Evolutionary conservation across 2,888 invertebrate genomes (phyloP).

Genomic region (Criorhina ranunculi): DNA sequence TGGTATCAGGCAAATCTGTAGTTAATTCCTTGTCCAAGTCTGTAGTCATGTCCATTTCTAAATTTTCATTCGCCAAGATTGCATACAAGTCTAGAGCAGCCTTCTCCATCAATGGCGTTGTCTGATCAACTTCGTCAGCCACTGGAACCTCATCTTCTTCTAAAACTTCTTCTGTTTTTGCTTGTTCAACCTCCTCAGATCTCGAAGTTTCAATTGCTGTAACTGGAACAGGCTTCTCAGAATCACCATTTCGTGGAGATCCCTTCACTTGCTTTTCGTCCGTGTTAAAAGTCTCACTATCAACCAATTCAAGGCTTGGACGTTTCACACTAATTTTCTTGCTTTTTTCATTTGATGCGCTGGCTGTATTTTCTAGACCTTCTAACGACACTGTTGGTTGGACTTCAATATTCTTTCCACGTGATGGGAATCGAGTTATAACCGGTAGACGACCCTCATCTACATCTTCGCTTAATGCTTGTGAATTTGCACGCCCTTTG

Average conservation of each 20-base stretch:
- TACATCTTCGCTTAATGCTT: conserved; percentile 79
- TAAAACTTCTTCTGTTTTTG: conserved; percentile 50
- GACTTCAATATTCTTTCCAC: conserved; percentile 85
- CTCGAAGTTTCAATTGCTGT: conserved; percentile 78
- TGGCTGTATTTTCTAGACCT: conserved; percentile 86
- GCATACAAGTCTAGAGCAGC: conserved; percentile 93
- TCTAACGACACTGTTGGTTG: conserved; percentile 86
- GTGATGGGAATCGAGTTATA: conserved; percentile 94
- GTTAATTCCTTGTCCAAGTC: conserved; percentile 82
- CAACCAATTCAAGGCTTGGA: conserved; percentile 92
- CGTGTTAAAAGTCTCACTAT: conserved; percentile 93
- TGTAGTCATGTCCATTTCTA: conserved; percentile 85
- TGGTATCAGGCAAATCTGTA: conserved; percentile 82
- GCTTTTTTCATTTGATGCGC: conserved; percentile 78
- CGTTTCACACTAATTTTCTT: conserved; percentile 86
- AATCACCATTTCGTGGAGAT: conserved; percentile 81
- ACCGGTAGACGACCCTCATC: conserved; percentile 87
- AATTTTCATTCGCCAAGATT: conserved; percentile 88
- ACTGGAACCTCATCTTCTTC: conserved; percentile 64
- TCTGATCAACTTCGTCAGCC: conserved; percentile 80
- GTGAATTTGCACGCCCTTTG: conserved; percentile 83
- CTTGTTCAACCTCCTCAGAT: conserved; percentile 67
- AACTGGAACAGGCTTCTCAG: conserved; percentile 80
- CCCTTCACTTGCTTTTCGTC: conserved; percentile 84
- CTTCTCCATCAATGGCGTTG: conserved; percentile 91